Evolutionary conservation across 2,113 vertebrate species (phyloP).

Genomic region (Pontoporia blainvillei): DNA sequence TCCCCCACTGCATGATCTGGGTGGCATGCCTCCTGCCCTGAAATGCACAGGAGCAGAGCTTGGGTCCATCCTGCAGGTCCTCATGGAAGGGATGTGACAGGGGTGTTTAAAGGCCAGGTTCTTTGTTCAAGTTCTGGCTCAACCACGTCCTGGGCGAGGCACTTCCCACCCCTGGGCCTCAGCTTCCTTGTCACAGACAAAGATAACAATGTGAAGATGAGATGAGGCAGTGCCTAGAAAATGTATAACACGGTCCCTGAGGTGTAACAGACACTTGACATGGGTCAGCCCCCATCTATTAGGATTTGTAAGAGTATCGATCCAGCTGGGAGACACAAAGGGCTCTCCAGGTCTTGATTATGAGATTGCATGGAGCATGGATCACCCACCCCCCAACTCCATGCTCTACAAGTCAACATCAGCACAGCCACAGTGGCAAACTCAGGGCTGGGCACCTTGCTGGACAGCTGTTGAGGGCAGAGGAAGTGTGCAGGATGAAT

Average conservation of each 20-base stretch:
- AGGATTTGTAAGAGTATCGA: rapidly evolving
- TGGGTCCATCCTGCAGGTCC: rapidly evolving
- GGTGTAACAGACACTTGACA: rapidly evolving
- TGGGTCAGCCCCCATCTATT: rapidly evolving
- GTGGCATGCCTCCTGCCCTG: not conserved
- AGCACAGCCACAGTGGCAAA: rapidly evolving
- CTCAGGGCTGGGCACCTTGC: rapidly evolving
- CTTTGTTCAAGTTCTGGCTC: not conserved
- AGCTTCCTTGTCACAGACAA: not conserved
- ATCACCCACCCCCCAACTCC: rapidly evolving
- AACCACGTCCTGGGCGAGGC: not conserved
- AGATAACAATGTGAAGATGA: not conserved
- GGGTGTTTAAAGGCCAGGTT: not conserved
- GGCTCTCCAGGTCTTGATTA: not conserved
- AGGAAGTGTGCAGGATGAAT: not conserved
- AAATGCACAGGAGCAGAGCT: not conserved
- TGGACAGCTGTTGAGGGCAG: too few relatives aligned
- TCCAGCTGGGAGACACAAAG: not conserved
- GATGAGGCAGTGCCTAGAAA: not conserved
- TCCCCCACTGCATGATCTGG: rapidly evolving
- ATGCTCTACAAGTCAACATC: rapidly evolving
- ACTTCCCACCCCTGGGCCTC: rapidly evolving
- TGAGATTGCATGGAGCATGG: not conserved
- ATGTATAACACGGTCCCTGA: rapidly evolving
- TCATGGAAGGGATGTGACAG: rapidly evolving